Evolutionary conservation across 2,888 invertebrate species (phyloP).

Genomic region (Acanthopleura granulata): DNA sequence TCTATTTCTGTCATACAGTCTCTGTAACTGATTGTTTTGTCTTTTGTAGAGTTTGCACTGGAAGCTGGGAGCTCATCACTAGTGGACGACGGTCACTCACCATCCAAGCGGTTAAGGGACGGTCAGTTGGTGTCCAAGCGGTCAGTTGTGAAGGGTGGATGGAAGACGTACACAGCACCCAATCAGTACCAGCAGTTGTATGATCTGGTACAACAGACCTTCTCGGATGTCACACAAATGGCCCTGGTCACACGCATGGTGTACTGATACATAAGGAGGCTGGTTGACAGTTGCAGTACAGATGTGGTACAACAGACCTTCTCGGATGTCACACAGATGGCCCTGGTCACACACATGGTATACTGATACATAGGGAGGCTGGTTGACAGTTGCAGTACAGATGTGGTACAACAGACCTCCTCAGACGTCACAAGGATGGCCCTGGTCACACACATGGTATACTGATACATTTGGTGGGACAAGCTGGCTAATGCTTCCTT

Average conservation of each 20-base stretch:
- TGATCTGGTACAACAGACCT: slow-evolving; percentile 40
- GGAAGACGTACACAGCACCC: neutral
- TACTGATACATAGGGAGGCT: slow-evolving; percentile 28
- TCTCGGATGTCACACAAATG: slow-evolving; percentile 43
- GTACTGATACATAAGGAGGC: slow-evolving; percentile 34
- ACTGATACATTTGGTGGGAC: slow-evolving; percentile 23
- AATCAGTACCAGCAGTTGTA: slow-evolving; percentile 39
- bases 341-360: slow-evolving; percentile 44
- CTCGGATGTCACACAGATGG: slow-evolving; percentile 41
- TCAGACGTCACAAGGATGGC: slow-evolving; percentile 43
- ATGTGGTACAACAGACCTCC: slow-evolving; percentile 42
- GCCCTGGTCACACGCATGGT: slow-evolving; percentile 45
- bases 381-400: no score
- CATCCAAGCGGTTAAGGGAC: neutral
- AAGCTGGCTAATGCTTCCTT: no score
- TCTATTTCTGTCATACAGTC: no score
- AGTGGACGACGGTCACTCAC: neutral
- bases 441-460: slow-evolving; percentile 44
- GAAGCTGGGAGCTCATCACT: slow-evolving; percentile 3
- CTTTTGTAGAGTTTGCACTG: neutral
- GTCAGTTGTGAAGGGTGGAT: neutral
- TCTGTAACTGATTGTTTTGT: no score
- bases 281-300: no score
- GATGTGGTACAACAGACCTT: slow-evolving; percentile 42
- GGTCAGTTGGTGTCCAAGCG: neutral